Evolutionary conservation across 2,888 invertebrate species (phyloP).

Genomic region (Drosophila anomelani): DNA sequence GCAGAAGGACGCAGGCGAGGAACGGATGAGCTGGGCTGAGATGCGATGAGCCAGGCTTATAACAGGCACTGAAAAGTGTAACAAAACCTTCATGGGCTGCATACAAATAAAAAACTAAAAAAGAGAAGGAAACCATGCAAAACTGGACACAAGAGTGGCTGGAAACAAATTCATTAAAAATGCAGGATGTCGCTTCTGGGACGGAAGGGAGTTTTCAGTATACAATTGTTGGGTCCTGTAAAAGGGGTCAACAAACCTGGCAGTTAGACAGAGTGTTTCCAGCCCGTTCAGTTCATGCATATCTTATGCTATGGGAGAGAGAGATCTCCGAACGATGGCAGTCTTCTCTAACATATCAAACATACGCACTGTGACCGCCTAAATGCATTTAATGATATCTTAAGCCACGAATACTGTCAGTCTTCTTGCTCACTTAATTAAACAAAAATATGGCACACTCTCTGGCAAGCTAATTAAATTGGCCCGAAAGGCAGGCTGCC

Average conservation of each 20-base stretch:
- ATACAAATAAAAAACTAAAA: neutral
- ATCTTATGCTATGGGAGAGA: neutral
- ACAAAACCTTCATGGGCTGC: conserved; percentile 38
- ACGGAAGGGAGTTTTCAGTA: conserved; percentile 10
- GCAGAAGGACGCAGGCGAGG: conserved; percentile 9
- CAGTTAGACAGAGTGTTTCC: conserved; percentile 18
- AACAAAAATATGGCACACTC: conserved; percentile 22
- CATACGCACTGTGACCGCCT: conserved; percentile 50
- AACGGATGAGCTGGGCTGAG: conserved; percentile 25
- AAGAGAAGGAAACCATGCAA: conserved; percentile 29
- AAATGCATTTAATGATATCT: neutral
- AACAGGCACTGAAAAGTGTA: conserved; percentile 28
- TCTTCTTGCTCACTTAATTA: conserved; percentile 34
- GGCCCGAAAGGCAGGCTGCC: conserved; percentile 33
- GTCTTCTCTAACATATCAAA: conserved; percentile 45
- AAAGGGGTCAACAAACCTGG: conserved; percentile 69
- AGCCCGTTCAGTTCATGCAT: conserved; percentile 20
- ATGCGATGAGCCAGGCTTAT: conserved; percentile 39
- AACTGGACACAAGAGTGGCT: conserved; percentile 58
- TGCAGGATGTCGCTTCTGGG: conserved; percentile 64
- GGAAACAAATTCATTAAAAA: conserved; percentile 73
- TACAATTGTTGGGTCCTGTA: conserved; percentile 57
- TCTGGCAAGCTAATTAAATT: conserved; percentile 60
- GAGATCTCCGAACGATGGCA: neutral
- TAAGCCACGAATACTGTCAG: conserved; percentile 4